Conservation (phyloP, 2,113 vertebrate species). For the Clarias magur region DNA sequence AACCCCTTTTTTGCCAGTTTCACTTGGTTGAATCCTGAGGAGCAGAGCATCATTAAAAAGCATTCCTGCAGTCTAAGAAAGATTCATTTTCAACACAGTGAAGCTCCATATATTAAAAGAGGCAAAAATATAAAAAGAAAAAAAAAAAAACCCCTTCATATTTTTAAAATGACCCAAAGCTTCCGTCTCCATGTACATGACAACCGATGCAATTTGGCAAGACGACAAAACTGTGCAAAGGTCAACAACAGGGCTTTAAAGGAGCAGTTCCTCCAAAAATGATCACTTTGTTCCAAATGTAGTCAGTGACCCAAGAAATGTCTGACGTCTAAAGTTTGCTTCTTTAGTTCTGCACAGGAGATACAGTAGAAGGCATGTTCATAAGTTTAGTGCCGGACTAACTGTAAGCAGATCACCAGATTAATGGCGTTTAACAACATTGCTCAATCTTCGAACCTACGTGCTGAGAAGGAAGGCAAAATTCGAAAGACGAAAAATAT, state of each 20-base stretch:
- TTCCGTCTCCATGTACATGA: neutral
- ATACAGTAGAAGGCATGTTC: too few species aligned
- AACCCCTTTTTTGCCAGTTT: neutral
- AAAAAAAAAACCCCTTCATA: neutral
- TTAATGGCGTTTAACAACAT: neutral
- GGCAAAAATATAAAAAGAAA: neutral
- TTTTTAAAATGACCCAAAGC: neutral
- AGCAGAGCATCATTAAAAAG: neutral
- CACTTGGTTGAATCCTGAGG: conserved; percentile 1
- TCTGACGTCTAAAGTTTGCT: neutral
- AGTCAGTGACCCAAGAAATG: neutral
- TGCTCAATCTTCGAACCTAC: neutral
- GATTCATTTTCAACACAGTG: neutral
- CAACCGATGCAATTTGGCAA: neutral
- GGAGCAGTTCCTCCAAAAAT: neutral
- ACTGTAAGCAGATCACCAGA: neutral
- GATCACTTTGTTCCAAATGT: neutral
- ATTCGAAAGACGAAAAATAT: neutral
- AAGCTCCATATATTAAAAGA: neutral
- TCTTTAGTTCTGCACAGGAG: neutral
- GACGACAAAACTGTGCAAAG: neutral
- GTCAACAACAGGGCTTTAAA: neutral
- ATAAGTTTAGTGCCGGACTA: too few species aligned
- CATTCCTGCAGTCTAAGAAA: conserved; percentile 5
- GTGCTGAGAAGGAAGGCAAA: neutral